phyloP scores from a whole-genome alignment of 1,140 invertebrate species.

The Camponotus pennsylvanicus region DNA sequence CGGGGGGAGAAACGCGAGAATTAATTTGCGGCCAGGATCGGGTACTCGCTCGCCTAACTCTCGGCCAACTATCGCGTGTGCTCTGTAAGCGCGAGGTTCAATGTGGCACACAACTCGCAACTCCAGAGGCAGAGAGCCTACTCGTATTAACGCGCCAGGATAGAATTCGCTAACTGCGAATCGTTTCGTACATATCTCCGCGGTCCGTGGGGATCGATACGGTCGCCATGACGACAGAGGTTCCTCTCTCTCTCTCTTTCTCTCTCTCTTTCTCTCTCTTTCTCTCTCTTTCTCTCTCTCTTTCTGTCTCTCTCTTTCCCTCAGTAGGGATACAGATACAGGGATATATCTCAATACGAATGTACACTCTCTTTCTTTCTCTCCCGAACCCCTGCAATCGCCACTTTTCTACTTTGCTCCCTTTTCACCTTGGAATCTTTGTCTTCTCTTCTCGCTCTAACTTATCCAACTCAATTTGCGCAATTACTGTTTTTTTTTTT shows the following conservation, averaged over 20 bases:
- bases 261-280: conserved; percentile 17
- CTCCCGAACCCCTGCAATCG: not conserved
- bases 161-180: conserved; percentile 79
- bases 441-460: not conserved
- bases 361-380: conserved; percentile 21
- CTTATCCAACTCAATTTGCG: conserved; percentile 25
- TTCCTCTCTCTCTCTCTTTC: conserved; percentile 57
- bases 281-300: conserved; percentile 54
- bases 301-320: conserved; percentile 15
- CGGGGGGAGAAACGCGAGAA: conserved; percentile 1
- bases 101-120: conserved; percentile 63
- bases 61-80: conserved; percentile 35
- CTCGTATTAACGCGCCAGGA: conserved; percentile 76
- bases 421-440: not conserved
- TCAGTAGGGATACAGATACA: conserved; percentile 73
- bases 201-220: conserved; percentile 77
- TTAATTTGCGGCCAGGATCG: conserved; percentile 48
- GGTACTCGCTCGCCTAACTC: conserved; percentile 46
- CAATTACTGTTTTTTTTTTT: conserved; percentile 17
- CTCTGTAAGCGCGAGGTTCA: conserved; percentile 17
- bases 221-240: conserved; percentile 74
- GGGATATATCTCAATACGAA: conserved; percentile 80
- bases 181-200: conserved; percentile 80
- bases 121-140: conserved; percentile 62
- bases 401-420: conserved; percentile 25